Evolutionary conservation across 2,113 vertebrate genomes (phyloP).

Genomic region (Oncorhynchus clarkii): DNA sequence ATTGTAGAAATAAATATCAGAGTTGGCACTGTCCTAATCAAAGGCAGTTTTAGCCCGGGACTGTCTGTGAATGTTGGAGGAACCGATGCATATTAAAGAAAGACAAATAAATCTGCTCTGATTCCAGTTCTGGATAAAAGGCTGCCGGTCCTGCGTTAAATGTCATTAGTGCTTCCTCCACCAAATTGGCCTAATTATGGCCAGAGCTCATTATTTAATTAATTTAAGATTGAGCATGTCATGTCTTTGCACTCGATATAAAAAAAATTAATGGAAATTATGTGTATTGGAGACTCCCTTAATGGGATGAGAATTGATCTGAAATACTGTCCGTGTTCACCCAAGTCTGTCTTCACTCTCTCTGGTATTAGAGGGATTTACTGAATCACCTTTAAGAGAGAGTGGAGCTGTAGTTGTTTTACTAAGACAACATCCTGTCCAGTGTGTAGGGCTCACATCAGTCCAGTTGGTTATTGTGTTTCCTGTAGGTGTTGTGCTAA

Average conservation of each 20-base stretch:
- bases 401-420: neutral
- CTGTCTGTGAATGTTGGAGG: slow-evolving; percentile 2
- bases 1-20: slow-evolving; percentile 39
- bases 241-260: slow-evolving; percentile 32
- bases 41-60: slow-evolving; percentile 19
- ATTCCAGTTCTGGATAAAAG: slow-evolving; percentile 29
- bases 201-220: slow-evolving; percentile 48
- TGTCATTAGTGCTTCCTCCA: slow-evolving; percentile 46
- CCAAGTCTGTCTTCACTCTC: slow-evolving; percentile 19
- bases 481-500: too few species aligned
- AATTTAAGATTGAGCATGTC: slow-evolving; percentile 34
- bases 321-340: slow-evolving; percentile 11
- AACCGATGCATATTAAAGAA: neutral
- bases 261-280: slow-evolving; percentile 32
- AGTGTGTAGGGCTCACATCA: too few species aligned
- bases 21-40: slow-evolving; percentile 2
- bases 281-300: slow-evolving; percentile 23
- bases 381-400: neutral
- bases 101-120: slow-evolving; percentile 39
- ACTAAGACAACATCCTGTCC: too few species aligned
- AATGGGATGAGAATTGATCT: slow-evolving; percentile 45
- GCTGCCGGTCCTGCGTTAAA: slow-evolving; percentile 25
- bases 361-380: neutral
- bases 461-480: neutral
- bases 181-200: slow-evolving; percentile 54